A percentile compares a stretch with the other conserved stretches of the same genome.
phyloP scores from a whole-genome alignment of 2,888 invertebrate species.

The Melanotus villosus region DNA sequence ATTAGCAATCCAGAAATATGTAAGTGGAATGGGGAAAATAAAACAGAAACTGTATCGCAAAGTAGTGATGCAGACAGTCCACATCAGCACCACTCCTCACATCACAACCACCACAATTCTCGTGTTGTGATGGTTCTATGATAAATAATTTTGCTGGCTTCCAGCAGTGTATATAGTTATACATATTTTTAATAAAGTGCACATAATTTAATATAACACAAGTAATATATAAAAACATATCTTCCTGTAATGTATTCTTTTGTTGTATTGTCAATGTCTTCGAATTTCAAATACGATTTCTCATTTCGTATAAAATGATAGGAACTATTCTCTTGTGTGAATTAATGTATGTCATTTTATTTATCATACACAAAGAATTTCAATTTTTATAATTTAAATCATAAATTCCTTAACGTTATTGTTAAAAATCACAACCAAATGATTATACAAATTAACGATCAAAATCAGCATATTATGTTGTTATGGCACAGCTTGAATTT shows the following conservation, averaged over 20 bases:
- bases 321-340: constrained; percentile 9
- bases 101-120: constrained; percentile 66
- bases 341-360: not conserved
- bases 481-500: too few species aligned
- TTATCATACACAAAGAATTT: constrained; percentile 14
- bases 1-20: constrained; percentile 65
- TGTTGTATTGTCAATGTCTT: constrained; percentile 63
- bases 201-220: constrained; percentile 57
- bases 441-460: too few species aligned
- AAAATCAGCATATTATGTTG: too few species aligned
- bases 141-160: constrained; percentile 59
- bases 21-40: constrained; percentile 64
- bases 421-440: too few species aligned
- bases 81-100: constrained; percentile 63
- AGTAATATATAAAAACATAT: constrained; percentile 59
- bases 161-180: constrained; percentile 57
- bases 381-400: too few species aligned
- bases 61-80: constrained; percentile 63
- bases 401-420: too few species aligned
- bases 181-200: constrained; percentile 59
- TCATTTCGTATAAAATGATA: constrained; percentile 24
- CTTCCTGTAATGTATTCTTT: constrained; percentile 61
- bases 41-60: constrained; percentile 58
- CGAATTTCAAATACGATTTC: constrained; percentile 53
- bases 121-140: constrained; percentile 69